Percentiles rank a stretch among this genome's conserved stretches.
Conservation (phyloP, 2,797 vertebrate genomes). For the Caiman crocodilus region DNA sequence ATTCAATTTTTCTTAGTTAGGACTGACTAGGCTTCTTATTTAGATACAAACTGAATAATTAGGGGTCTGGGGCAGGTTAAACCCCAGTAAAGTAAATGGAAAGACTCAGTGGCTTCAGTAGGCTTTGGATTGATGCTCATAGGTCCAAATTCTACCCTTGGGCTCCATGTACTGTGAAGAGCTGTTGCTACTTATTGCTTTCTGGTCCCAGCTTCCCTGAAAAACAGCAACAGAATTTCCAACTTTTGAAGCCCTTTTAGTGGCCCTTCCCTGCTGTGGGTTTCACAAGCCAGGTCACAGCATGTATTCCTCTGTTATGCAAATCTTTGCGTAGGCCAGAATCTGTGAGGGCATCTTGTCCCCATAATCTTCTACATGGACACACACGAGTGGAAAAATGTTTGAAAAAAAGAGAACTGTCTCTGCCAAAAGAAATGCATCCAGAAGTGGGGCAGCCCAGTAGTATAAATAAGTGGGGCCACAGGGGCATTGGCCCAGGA, state of each 20-base stretch:
- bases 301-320: neutral
- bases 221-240: neutral
- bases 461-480: too few relatives aligned
- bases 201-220: neutral
- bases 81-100: neutral
- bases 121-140: neutral
- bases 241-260: neutral
- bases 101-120: neutral
- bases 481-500: too few relatives aligned
- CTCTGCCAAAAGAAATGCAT: neutral
- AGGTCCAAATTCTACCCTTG: neutral
- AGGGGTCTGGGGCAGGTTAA: neutral
- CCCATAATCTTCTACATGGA: neutral
- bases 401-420: neutral
- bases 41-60: constrained; percentile 37
- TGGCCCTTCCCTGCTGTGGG: neutral
- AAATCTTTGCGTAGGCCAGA: neutral
- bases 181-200: neutral
- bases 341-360: neutral
- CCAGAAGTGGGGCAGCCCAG: neutral
- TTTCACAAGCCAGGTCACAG: neutral
- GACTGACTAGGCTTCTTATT: constrained; percentile 14
- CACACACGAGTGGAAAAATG: neutral
- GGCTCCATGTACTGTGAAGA: neutral
- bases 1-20: constrained; percentile 41